Evolutionary conservation across 2,888 invertebrate genomes (phyloP), one percentile per base, ranked within the genome.

Genomic region (Hirtodrosophila histrioides): DNA sequence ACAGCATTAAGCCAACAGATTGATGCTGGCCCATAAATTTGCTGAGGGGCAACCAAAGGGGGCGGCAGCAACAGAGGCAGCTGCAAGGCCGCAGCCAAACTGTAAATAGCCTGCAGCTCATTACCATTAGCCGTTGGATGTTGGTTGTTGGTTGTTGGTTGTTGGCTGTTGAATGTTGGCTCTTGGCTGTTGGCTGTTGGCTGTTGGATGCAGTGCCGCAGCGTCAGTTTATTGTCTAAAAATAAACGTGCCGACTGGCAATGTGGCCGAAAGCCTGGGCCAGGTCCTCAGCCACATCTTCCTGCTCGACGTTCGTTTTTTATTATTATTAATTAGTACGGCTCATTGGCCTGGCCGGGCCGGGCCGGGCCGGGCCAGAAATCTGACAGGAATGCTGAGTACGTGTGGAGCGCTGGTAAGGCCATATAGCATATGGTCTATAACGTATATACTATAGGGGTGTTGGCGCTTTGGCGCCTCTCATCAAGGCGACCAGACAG

Each of bases 381-480:
- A 67, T 81, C 81, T 79, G 87, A 78, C 78, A 69, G 76, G 80
- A 87, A 78, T 85, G 85, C 55, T 68, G 72, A 72, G 60, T 69
- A 67, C 70, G 53, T 61, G 69, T 61, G 24, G 31, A 24, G 54
- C 33, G 40, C 17, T 33, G 60, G 61, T 48, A 39, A 44, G 17
- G 61, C 56, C 54, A 55, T 65, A 69, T 69, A 62, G 66, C 39
- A 54, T 54, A 39, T 45, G 10, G 57, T 48, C 55, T 41, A 60
- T 61, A 12, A 44, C 48, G 63, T 53, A 60, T 51, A 45, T 29
- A 9, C 17, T 45, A 50, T 51, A 40, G 73, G 84, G 82, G 87
- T 84, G 87, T 84, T 87, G 86, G 79, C 80, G 75, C 86, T 85
- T 84, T 85, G 88, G 88, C 88, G 84, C 84, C 84, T 86, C 84